Evolutionary conservation across 2,113 vertebrate genomes (phyloP), one percentile per base, ranked within the genome.

Genomic region (Camelus dromedarius): DNA sequence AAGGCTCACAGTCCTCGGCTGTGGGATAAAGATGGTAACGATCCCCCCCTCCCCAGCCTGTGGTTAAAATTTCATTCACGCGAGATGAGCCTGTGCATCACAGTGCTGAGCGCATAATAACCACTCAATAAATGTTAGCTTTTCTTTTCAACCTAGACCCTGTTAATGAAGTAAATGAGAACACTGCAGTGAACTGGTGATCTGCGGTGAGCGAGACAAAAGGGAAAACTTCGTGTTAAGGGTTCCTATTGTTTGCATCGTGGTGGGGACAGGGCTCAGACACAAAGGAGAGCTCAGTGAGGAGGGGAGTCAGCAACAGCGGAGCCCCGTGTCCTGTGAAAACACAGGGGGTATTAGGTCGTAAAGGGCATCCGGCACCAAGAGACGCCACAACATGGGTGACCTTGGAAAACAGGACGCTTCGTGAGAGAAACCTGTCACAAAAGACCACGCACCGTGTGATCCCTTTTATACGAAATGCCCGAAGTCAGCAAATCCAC

Each of bases 381-480:
- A 2, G 12, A 20, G 14, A 8, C 1, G 30, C 3, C 24, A 13
- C 28, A 19, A 5, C 8, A 5, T 0, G 1, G 16, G 30, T 7
- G 24, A 72, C 0, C 16, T 46, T 24, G 26, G 50, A 28, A 42
- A 14, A 35, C 1, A 28, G 13, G 4, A 13, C 0, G 3, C 64
- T 69, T 8, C 22, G 30, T 28, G 46, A 20, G 73, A 70, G 50
- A 42, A 26, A 48, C 38, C 52, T 24, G 8, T 26, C 56, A 15
- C 8, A 6, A 4, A 46, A 70, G 72, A 38, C 16, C 73, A 32
- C 32, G 35, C 2, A 3, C 0, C 4, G 2, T 5, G 1, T 11
- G 62, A 38, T 22, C 1, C 18, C 16, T 24, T 0, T 12, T 26
- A 13, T 8, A 2, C 0, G 4, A 38, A 28, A 18, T 10, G 6